phyloP scores from a whole-genome alignment of 2,888 invertebrate genomes.

The Athalia rosae region DNA sequence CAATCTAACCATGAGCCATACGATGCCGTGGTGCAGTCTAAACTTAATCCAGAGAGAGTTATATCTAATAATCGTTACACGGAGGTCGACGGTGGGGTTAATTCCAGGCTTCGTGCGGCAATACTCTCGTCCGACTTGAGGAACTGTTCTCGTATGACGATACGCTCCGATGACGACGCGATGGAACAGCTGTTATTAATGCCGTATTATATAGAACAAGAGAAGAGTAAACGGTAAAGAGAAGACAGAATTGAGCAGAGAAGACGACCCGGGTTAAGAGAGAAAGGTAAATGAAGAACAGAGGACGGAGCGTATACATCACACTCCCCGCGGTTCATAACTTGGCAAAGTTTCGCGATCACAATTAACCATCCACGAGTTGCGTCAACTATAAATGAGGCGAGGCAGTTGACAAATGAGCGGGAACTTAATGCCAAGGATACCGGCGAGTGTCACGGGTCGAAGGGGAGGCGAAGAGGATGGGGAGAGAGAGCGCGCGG shows the following conservation, averaged over 20 bases:
- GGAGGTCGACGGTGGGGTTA: conserved; percentile 6
- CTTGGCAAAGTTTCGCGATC: conserved; percentile 44
- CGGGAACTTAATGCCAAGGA: conserved; percentile 42
- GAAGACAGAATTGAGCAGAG: too few species aligned
- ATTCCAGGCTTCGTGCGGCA: conserved; percentile 1
- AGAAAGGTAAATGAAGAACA: too few species aligned
- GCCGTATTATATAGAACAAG: conserved; percentile 36
- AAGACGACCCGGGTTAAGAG: background rate
- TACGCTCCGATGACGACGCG: conserved; percentile 37
- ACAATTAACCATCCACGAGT: conserved; percentile 46
- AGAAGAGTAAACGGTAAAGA: conserved; percentile 6
- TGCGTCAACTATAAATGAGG: conserved; percentile 35
- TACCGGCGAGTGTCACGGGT: conserved; percentile 25
- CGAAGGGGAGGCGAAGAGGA: too few species aligned
- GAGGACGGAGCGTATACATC: conserved; percentile 13
- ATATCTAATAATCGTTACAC: conserved; percentile 8
- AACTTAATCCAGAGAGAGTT: background rate
- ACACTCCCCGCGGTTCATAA: conserved; percentile 43
- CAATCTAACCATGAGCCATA: background rate
- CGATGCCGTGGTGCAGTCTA: background rate
- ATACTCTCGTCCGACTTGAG: conserved; percentile 14
- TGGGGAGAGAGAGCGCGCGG: background rate
- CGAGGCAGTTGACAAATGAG: conserved; percentile 45
- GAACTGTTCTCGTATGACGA: conserved; percentile 26
- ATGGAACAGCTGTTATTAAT: conserved; percentile 33